phyloP scores from a whole-genome alignment of 2,888 invertebrate genomes.

The Xylota sylvarum region DNA sequence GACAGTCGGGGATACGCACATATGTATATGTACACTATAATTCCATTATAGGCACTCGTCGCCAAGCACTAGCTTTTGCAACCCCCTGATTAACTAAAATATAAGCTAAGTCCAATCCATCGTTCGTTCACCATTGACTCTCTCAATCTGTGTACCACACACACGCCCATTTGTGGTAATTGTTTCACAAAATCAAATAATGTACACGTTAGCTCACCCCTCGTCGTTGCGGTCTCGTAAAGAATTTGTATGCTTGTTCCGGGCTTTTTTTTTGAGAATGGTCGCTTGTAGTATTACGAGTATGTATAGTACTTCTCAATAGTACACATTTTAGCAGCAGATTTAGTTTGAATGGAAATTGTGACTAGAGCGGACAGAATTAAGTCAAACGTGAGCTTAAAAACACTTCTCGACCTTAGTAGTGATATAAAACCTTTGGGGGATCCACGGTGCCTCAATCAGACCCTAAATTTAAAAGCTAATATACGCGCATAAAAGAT shows the following conservation, averaged over 20 bases:
- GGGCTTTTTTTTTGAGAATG: conserved; percentile 22
- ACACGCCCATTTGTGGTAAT: conserved; percentile 49
- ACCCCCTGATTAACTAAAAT: conserved; percentile 52
- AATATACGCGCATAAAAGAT: neutral
- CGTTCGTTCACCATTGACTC: neutral
- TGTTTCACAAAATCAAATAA: conserved; percentile 60
- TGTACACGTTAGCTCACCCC: conserved; percentile 35
- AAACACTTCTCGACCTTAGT: conserved; percentile 11
- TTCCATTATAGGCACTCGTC: conserved; percentile 37
- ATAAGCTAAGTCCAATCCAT: conserved; percentile 48
- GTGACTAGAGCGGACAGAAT: conserved; percentile 56
- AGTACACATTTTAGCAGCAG: conserved; percentile 31
- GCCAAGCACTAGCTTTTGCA: conserved; percentile 38
- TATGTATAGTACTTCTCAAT: conserved; percentile 39
- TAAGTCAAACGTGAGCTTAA: conserved; percentile 9
- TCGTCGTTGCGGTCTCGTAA: neutral
- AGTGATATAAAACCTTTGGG: conserved; percentile 32
- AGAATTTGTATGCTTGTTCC: conserved; percentile 20
- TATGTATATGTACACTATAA: conserved; percentile 20
- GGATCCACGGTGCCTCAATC: conserved; percentile 8
- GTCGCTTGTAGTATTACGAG: conserved; percentile 12
- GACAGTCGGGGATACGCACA: neutral
- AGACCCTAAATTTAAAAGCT: neutral
- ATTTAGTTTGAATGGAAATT: conserved; percentile 76
- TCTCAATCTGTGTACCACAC: conserved; percentile 38